phyloP scores from a whole-genome alignment of 2,888 invertebrate genomes.

The Orchestes rusci region DNA sequence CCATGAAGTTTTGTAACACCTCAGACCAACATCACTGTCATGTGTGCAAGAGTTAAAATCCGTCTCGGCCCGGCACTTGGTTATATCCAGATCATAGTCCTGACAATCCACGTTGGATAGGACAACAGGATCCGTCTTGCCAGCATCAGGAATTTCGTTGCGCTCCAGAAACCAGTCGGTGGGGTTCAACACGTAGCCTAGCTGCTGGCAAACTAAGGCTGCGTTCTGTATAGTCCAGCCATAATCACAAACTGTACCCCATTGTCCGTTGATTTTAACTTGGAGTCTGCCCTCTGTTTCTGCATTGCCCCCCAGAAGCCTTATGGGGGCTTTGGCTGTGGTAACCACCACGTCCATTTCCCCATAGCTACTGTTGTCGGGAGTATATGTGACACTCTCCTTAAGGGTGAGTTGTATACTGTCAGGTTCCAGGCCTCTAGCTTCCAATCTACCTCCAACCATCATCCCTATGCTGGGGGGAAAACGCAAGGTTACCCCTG shows the following conservation, averaged over 20 bases:
- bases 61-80: constrained; percentile 76
- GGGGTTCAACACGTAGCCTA: constrained; percentile 88
- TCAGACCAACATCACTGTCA: constrained; percentile 79
- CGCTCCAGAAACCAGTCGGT: constrained; percentile 83
- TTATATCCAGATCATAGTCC: constrained; percentile 84
- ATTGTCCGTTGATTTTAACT: constrained; percentile 74
- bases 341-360: constrained; percentile 56
- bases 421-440: constrained; percentile 69
- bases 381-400: constrained; percentile 61
- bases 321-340: constrained; percentile 61
- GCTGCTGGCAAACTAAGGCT: constrained; percentile 88
- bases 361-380: constrained; percentile 53
- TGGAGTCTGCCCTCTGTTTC: constrained; percentile 82
- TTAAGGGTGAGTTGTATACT: constrained; percentile 74
- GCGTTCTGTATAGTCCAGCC: constrained; percentile 91
- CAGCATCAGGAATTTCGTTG: constrained; percentile 73
- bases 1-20: constrained; percentile 90
- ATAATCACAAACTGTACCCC: constrained; percentile 98
- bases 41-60: constrained; percentile 85
- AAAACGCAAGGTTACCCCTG: constrained; percentile 84
- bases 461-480: constrained; percentile 93
- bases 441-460: constrained; percentile 87
- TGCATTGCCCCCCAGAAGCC: constrained; percentile 74
- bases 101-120: constrained; percentile 86
- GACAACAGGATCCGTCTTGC: constrained; percentile 67